Conservation (phyloP, 2,888 invertebrate genomes). For the Drosophila formosana region DNA sequence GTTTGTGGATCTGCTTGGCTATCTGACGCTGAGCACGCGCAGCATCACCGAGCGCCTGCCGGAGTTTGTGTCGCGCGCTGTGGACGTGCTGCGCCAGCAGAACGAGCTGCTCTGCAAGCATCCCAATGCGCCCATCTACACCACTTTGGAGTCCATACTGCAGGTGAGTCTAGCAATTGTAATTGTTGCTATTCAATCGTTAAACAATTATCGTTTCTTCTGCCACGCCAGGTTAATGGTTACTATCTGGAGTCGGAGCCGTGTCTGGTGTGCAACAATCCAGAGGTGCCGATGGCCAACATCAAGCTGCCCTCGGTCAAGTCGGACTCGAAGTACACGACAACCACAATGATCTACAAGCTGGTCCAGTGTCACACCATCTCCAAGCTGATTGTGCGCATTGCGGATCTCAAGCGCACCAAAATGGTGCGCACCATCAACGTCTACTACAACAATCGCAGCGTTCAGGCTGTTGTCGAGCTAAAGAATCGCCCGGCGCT, state of each 20-base stretch:
- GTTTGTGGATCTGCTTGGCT: slow-evolving; percentile 98
- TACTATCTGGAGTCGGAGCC: slow-evolving; percentile 98
- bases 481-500: slow-evolving; percentile 97
- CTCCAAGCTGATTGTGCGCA: slow-evolving; percentile 95
- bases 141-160: slow-evolving; percentile 95
- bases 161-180: slow-evolving; percentile 87
- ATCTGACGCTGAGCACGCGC: slow-evolving; percentile 94
- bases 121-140: slow-evolving; percentile 97
- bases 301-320: slow-evolving; percentile 97
- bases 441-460: slow-evolving; percentile 98
- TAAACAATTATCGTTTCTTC: not conserved
- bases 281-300: slow-evolving; percentile 95
- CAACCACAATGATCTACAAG: slow-evolving; percentile 98
- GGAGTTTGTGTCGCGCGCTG: slow-evolving; percentile 94
- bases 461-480: slow-evolving; percentile 98
- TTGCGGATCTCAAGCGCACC: slow-evolving; percentile 97
- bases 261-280: slow-evolving; percentile 98
- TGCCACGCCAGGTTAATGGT: slow-evolving; percentile 91
- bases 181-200: not conserved
- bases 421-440: slow-evolving; percentile 99
- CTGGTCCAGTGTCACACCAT: slow-evolving; percentile 97
- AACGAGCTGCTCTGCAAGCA: slow-evolving; percentile 95
- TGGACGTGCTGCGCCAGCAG: slow-evolving; percentile 93
- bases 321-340: slow-evolving; percentile 98
- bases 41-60: slow-evolving; percentile 88